Conservation (phyloP, 2,113 vertebrate species). For the Sphyrna mokarran region DNA sequence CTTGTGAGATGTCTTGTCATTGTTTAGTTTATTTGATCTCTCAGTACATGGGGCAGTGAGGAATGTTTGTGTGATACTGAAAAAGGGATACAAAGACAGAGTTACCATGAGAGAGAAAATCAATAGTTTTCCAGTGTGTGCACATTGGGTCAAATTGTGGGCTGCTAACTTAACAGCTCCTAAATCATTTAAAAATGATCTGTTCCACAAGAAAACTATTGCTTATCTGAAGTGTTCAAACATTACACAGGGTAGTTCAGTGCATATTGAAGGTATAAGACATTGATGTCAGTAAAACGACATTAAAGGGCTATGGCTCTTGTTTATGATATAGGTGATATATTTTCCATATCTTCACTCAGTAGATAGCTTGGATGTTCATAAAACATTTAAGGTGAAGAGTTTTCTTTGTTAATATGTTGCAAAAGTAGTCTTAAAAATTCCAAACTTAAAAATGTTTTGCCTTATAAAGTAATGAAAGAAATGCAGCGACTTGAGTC, state of each 20-base stretch:
- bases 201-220: not conserved
- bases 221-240: not conserved
- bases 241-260: not conserved
- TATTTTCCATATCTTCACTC: not conserved
- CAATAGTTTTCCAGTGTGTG: not conserved
- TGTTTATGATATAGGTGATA: not conserved
- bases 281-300: not conserved
- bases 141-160: not conserved
- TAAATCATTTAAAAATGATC: not conserved
- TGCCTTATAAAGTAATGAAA: not conserved
- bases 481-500: not conserved
- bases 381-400: not conserved
- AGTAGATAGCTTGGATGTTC: not conserved
- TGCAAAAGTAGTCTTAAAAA: too few species aligned
- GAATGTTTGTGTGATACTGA: too few species aligned
- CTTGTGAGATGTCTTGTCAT: not conserved
- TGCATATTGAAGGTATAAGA: not conserved
- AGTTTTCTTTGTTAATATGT: not conserved
- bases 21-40: not conserved
- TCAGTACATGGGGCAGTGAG: too few species aligned
- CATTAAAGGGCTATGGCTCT: not conserved
- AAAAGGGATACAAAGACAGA: not conserved
- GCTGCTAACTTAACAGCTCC: not conserved
- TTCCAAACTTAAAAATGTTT: not conserved
- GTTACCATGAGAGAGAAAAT: not conserved